Base-by-base conservation (phyloP, 1,140 invertebrate species). In the Drosophila pandora region DNA sequence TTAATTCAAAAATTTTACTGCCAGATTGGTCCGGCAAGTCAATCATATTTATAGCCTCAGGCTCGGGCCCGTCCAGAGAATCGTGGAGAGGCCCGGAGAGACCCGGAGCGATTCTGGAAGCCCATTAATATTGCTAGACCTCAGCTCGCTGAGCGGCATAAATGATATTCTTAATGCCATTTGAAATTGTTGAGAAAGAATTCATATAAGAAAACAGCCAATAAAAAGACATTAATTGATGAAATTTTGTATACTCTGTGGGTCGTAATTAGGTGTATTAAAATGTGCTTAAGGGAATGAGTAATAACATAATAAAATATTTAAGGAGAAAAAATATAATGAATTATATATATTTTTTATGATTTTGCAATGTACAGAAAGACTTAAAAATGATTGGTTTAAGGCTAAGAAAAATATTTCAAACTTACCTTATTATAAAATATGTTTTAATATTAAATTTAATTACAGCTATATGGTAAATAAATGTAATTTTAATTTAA, bases 31-130 rank as follows among this genome's bases (percentile, higher is more conserved):
- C 47, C 50, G 60, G 45, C 47, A 22, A 70, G 67, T 83, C 84
- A 89, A 88, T 88, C 84, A 88, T 88, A 89, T 88, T 88, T 88
- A 88, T 88, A 88, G 83, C 79, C 77, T 88, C 61, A 50, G 64
- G 9, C 25, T 37, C 64, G 52, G 71, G 68, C 48, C 63, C 21
- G 21, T 10, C 2, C 28, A 50, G 52, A 56, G 50, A 61, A 30
- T 60, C 58, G 13, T 8, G 13, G 54, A 53, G 47, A 74, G 57
- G 58, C 73, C 64, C 58, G 67, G 64, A 84, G 68, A 81, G 73
- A 57, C 25, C 50, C 43, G 50, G 58, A 55, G 68, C 48, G 43
- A 50, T 74, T 57, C 37, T 49, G 28, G 17, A 48, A 58, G 10
- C 41, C 59, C 79, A 83, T 88, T 83, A 79, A 87, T 82, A 85